Evolutionary conservation across 2,797 vertebrate species (phyloP).

Genomic region (Rhinoraja longicauda): DNA sequence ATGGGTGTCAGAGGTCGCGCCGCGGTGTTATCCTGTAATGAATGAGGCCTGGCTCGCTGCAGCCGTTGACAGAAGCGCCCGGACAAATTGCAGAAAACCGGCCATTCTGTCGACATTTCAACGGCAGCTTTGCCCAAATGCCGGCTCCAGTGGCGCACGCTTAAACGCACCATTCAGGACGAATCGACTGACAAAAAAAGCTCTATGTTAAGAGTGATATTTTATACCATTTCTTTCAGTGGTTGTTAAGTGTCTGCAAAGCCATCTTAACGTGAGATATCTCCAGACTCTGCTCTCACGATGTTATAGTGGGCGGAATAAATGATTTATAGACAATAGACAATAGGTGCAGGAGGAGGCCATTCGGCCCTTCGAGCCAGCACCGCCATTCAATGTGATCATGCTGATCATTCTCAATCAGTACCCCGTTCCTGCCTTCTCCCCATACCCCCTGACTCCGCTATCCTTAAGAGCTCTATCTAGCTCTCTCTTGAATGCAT

Average conservation of each 20-base stretch:
- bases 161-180: constrained; percentile 69
- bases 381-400: too few species aligned
- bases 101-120: constrained; percentile 95
- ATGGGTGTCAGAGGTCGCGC: constrained; percentile 78
- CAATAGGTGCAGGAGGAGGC: too few species aligned
- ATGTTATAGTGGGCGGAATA: too few species aligned
- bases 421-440: too few species aligned
- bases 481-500: too few species aligned
- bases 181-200: constrained; percentile 84
- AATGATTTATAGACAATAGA: too few species aligned
- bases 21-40: constrained; percentile 71
- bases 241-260: constrained; percentile 81
- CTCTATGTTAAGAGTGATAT: constrained; percentile 76
- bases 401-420: too few species aligned
- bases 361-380: too few species aligned
- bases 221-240: constrained; percentile 91
- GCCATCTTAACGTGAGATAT: constrained; percentile 60
- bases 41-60: constrained; percentile 71
- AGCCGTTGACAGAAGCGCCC: constrained; percentile 69
- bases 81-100: constrained; percentile 89
- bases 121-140: constrained; percentile 76
- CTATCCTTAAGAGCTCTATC: too few species aligned
- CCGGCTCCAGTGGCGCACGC: constrained; percentile 63
- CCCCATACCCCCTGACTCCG: too few species aligned
- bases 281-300: constrained; percentile 38